Conservation (phyloP, 2,888 invertebrate genomes). For the Pseudoips prasinana region DNA sequence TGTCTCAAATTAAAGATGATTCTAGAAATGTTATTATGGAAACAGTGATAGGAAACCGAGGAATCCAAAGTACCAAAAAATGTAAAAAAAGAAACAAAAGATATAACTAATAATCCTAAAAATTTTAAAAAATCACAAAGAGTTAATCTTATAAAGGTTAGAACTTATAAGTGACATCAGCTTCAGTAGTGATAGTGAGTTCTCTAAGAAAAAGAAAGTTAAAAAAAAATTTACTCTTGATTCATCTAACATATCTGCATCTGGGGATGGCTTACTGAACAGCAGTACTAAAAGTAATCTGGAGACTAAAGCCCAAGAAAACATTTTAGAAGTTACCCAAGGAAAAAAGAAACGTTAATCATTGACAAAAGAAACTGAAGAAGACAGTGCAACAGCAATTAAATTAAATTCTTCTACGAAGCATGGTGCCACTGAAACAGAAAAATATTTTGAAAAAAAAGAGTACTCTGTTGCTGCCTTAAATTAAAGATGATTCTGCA, state of each 20-base stretch:
- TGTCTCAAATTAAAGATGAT: no score
- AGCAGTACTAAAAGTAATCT: constrained; percentile 6
- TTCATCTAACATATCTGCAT: constrained; percentile 13
- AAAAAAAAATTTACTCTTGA: constrained; percentile 21
- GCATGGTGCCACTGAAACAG: no score
- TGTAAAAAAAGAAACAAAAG: no score
- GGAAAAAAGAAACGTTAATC: constrained; percentile 11
- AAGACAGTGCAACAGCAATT: constrained; percentile 16
- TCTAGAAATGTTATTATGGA: no score
- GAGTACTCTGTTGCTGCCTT: constrained; percentile 60
- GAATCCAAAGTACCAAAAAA: no score
- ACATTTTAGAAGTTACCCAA: constrained; percentile 2
- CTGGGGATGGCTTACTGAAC: constrained; percentile 24
- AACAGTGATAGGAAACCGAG: no score
- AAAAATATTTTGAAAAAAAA: no score
- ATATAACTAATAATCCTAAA: constrained; percentile 1
- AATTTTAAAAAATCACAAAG: constrained; percentile 6
- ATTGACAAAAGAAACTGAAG: constrained; percentile 5
- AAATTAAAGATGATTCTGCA: constrained; percentile 54
- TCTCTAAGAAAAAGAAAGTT: constrained; percentile 38
- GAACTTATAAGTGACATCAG: constrained; percentile 33
- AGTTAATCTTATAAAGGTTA: constrained; percentile 35
- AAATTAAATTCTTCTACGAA: constrained; percentile 12
- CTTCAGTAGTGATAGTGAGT: constrained; percentile 57
- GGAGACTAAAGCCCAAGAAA: constrained; percentile 1